These are phyloP conservation scores for Bradypus variegatus DNA, from an alignment of 2,797 vertebrate genomes.

Conservation along the genomic window DNA sequence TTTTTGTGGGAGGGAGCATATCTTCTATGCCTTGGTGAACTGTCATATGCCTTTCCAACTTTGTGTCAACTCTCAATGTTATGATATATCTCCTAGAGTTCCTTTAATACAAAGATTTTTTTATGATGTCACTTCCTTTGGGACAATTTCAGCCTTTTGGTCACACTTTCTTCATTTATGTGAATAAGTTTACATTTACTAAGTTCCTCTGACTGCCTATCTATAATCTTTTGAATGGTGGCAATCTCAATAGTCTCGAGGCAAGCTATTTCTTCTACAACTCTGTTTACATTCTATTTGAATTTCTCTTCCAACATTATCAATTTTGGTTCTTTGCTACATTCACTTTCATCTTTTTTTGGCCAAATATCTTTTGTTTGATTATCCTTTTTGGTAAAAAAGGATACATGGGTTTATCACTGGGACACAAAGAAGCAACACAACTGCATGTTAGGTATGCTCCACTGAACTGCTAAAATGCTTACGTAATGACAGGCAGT, in stretches of 20 bases:
- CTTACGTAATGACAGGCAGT: neutral
- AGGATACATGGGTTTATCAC: neutral
- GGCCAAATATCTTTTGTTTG: neutral
- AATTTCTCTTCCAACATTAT: neutral
- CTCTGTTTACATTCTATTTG: neutral
- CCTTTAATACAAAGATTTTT: neutral
- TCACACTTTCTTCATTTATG: neutral
- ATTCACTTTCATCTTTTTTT: neutral
- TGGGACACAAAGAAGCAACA: neutral
- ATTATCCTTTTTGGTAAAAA: neutral
- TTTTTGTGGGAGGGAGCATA: neutral
- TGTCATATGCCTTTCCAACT: neutral
- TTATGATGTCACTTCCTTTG: neutral
- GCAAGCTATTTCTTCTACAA: neutral
- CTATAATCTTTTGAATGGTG: neutral
- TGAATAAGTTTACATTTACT: neutral
- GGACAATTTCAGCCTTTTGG: neutral
- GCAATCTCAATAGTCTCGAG: neutral
- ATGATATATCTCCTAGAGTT: neutral
- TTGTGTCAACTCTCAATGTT: neutral
- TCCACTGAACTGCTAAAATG: neutral
- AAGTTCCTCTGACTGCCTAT: neutral
- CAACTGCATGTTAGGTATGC: neutral
- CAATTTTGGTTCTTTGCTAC: neutral
- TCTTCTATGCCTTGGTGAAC: neutral